These are phyloP conservation scores for Acomys russatus DNA, from an alignment of 2,797 vertebrate genomes.

Conservation along the genomic window DNA sequence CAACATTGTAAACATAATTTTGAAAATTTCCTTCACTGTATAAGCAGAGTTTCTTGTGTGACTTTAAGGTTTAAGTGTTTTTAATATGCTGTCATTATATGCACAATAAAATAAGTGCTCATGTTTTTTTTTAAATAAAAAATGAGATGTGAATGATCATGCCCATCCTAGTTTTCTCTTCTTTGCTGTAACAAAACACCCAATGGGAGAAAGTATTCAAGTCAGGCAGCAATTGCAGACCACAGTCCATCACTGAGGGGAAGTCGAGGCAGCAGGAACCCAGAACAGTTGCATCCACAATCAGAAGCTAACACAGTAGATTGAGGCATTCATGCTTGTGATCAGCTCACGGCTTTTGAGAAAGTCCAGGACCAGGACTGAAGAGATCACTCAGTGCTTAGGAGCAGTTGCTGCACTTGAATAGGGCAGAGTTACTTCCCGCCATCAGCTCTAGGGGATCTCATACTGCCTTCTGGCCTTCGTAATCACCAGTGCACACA, in stretches of 20 bases:
- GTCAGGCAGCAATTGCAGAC: not conserved
- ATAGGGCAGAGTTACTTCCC: not conserved
- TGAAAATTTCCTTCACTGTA: not conserved
- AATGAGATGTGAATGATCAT: not conserved
- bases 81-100: conserved; percentile 31
- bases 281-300: not conserved
- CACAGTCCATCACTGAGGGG: not conserved
- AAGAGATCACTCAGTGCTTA: not conserved
- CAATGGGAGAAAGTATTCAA: not conserved
- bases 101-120: not conserved
- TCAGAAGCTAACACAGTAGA: not conserved
- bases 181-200: not conserved
- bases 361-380: not conserved
- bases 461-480: not conserved
- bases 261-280: not conserved
- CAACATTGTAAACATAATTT: conserved; percentile 38
- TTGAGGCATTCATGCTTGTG: not conserved
- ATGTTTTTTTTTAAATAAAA: not conserved
- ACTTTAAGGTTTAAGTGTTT: conserved; percentile 52
- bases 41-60: conserved; percentile 17
- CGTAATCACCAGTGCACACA: not conserved
- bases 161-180: not conserved
- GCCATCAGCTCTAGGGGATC: not conserved
- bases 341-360: not conserved
- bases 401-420: not conserved